Evolutionary conservation across 1,140 invertebrate species (phyloP).

Genomic region (Pemphigus obesinymphae): DNA sequence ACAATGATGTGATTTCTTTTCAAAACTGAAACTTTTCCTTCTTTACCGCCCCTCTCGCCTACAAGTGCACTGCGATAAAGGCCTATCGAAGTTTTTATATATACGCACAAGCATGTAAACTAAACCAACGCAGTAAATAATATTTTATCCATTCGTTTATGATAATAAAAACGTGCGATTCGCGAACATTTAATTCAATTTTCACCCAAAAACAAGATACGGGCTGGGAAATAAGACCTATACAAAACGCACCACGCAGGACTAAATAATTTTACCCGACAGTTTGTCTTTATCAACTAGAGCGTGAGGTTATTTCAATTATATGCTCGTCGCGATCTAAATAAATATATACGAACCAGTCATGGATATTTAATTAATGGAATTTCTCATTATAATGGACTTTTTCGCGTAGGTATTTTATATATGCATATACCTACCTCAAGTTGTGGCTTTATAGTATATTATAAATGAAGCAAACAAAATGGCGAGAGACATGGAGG

Average conservation of each 20-base stretch:
- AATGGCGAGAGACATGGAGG: no score
- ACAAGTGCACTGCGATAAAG: no score
- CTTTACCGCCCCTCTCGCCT: no score
- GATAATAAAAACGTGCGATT: neutral
- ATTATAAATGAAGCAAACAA: no score
- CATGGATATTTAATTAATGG: conserved; percentile 3
- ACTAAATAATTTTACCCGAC: neutral
- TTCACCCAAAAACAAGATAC: neutral
- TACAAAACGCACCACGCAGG: no score
- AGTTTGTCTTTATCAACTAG: conserved; percentile 1
- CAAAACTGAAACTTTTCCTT: neutral
- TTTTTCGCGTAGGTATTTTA: no score
- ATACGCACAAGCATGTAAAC: neutral
- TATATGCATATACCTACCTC: no score
- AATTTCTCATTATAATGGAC: neutral
- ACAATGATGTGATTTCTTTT: conserved; percentile 1
- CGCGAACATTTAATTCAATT: neutral
- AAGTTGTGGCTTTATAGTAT: no score
- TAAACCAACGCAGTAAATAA: neutral
- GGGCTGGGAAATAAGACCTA: no score
- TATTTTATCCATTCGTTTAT: no score
- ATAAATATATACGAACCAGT: neutral
- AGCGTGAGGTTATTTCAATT: conserved; percentile 31
- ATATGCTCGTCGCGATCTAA: neutral
- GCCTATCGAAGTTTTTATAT: conserved; percentile 1